Evolutionary conservation across 2,113 vertebrate species (phyloP).

Genomic region (Rhinogobius similis): DNA sequence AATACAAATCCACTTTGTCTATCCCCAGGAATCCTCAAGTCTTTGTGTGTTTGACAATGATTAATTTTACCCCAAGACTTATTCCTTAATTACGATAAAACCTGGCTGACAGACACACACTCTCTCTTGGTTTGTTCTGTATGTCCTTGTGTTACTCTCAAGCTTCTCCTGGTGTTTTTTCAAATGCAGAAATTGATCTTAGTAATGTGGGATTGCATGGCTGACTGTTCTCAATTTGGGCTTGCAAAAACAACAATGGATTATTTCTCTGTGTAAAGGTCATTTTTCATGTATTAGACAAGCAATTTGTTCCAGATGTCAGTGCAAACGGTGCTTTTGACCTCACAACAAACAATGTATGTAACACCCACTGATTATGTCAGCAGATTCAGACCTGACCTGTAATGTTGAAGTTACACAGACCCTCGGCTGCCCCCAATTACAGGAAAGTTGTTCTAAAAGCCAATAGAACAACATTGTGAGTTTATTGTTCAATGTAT

Average conservation of each 20-base stretch:
- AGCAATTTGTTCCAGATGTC: not conserved
- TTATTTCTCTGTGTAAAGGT: not conserved
- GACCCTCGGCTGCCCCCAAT: not conserved
- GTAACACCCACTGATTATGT: not conserved
- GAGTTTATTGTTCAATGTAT: too few relatives aligned
- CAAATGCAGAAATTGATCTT: not conserved
- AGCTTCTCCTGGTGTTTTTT: not conserved
- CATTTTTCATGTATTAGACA: not conserved
- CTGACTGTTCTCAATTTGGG: not conserved
- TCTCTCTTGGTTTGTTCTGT: not conserved
- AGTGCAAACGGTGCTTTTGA: not conserved
- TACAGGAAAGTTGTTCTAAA: too few relatives aligned
- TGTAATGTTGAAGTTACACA: not conserved
- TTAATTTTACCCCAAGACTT: conserved; percentile 5
- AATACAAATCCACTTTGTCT: conserved; percentile 20
- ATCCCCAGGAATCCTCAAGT: conserved; percentile 22
- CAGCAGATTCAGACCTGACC: not conserved
- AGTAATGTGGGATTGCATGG: not conserved
- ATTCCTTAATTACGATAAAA: not conserved
- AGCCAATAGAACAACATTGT: too few relatives aligned
- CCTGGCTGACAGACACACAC: not conserved
- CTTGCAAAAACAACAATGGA: not conserved
- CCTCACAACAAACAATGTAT: not conserved
- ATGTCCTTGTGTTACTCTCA: not conserved
- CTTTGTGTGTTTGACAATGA: conserved; percentile 26